Conservation (phyloP, 30 jellyfish, hydroid and myxozoan genomes). For the Sanderia malayensis region DNA sequence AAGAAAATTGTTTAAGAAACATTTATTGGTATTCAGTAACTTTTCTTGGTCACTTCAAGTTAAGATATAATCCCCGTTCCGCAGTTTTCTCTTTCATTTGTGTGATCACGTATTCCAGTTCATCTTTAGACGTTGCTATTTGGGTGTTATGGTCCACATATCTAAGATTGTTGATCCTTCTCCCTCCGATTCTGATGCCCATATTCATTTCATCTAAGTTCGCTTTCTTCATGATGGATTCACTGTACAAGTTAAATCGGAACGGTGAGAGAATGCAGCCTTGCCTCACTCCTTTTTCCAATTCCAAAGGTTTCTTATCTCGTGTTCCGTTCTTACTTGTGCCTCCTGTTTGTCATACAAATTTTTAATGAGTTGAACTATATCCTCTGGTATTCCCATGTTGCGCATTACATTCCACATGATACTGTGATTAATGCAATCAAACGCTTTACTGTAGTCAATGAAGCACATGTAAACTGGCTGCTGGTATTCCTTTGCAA, state of each 20-base stretch:
- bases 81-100: not conserved
- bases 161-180: not conserved
- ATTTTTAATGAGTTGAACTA: not conserved
- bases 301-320: not conserved
- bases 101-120: not conserved
- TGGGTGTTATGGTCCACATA: slow-evolving; percentile 15
- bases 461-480: no score
- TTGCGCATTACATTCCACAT: not conserved
- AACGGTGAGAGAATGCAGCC: slow-evolving; percentile 17
- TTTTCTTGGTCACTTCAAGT: slow-evolving; percentile 5
- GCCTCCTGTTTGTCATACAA: not conserved
- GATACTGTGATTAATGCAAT: slow-evolving; percentile 1
- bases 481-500: no score
- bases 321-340: not conserved
- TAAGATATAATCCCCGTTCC: slow-evolving; percentile 3
- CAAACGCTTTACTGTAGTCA: no score
- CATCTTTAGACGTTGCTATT: slow-evolving; percentile 15
- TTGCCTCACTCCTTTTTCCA: slow-evolving; percentile 31
- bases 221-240: not conserved
- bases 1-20: no score
- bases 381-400: slow-evolving; percentile 7
- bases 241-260: not conserved
- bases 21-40: no score
- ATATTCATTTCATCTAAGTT: not conserved
- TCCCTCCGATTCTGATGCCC: slow-evolving; percentile 23